Percentiles rank a stretch among this genome's conserved stretches.
These are phyloP conservation scores for Rhegmatorhina hoffmannsi DNA, from an alignment of 2,113 vertebrate genomes.

Conservation along the genomic window DNA sequence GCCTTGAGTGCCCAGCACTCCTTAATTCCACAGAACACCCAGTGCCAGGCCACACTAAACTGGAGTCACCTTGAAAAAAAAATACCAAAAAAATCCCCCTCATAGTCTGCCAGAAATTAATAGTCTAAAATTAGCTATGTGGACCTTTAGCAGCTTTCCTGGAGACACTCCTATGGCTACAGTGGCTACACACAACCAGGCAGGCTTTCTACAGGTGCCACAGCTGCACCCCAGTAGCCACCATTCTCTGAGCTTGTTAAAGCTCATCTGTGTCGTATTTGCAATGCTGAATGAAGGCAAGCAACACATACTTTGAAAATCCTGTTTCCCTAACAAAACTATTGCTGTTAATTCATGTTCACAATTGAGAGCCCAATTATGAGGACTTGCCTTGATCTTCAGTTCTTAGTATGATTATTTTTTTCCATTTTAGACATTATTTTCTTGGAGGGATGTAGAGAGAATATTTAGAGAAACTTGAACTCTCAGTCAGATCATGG, in stretches of 20 bases:
- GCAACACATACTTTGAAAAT: neutral
- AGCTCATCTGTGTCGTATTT: neutral
- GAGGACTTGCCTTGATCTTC: conserved; percentile 2
- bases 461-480: neutral
- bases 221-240: neutral
- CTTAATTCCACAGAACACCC: neutral
- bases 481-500: conserved; percentile 14
- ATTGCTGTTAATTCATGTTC: conserved; percentile 16
- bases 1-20: neutral
- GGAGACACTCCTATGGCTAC: neutral
- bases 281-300: neutral
- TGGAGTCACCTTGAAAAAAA: conserved; percentile 8
- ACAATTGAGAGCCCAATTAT: neutral
- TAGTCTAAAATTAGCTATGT: conserved; percentile 30
- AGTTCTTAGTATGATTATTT: conserved; percentile 33
- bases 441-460: neutral
- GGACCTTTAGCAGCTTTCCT: conserved; percentile 9
- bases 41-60: conserved; percentile 22
- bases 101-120: neutral
- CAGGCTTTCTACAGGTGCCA: neutral
- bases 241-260: neutral
- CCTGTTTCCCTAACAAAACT: conserved; percentile 13
- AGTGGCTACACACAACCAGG: neutral
- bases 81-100: neutral
- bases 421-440: neutral